phyloP scores from a whole-genome alignment of 2,113 vertebrate genomes.

The Mustelus asterias region DNA sequence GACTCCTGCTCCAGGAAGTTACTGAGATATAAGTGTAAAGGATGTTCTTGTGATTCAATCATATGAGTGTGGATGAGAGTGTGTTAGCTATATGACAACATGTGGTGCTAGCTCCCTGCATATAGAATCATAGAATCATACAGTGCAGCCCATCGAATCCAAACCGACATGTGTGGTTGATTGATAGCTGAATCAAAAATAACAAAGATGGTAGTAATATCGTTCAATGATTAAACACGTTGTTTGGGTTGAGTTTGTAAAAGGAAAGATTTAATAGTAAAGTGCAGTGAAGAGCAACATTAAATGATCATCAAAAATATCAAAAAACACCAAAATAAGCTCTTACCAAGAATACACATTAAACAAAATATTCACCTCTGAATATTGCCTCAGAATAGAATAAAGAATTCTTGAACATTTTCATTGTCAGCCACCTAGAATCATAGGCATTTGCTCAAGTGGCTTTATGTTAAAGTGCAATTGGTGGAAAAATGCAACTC shows the following conservation, averaged over 20 bases:
- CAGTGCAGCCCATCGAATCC: too few species aligned
- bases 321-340: neutral
- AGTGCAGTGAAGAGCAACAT: neutral
- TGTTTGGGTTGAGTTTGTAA: neutral
- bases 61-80: neutral
- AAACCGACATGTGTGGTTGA: too few species aligned
- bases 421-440: too few species aligned
- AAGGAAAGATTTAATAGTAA: neutral
- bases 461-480: neutral
- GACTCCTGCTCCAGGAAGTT: neutral
- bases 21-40: neutral
- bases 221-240: neutral
- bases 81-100: neutral
- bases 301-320: neutral
- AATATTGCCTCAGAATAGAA: slow-evolving; percentile 1
- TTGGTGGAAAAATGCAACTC: neutral
- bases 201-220: neutral
- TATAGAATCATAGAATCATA: too few species aligned
- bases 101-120: neutral
- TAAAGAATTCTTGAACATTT: neutral
- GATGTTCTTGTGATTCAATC: neutral
- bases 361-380: neutral
- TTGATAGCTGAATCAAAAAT: neutral
- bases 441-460: neutral
- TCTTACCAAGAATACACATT: neutral